Base-by-base conservation (phyloP, 2,113 vertebrate genomes). In the Dipodomys stephensi region DNA sequence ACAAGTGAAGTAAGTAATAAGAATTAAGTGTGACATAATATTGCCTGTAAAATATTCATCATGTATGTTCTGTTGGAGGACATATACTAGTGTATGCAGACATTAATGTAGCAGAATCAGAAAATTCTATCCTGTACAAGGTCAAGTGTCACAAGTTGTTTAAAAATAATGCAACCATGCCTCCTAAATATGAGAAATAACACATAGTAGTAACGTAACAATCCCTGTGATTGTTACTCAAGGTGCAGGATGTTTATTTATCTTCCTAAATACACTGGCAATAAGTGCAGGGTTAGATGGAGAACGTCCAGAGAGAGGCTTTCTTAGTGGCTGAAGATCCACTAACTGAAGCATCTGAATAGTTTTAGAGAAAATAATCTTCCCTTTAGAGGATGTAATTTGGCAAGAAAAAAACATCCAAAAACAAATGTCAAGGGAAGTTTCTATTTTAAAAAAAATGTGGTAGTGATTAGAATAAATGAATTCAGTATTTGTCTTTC, bases 361-460 rank as follows among this genome's bases (percentile, higher is more conserved):
- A n/a, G 32, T 71, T 65, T 83, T 73, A n/a, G 9, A 85, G 79
- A 92, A 19, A 79, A 32, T n/a, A n/a, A 2, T 76, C 28, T 8
- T 90, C 28, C 44, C 69, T 74, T 18, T 65, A 77, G 28, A 81
- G 86, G 39, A 57, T 27, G 7, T 27, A 93, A 65, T 6, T 39
- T 72, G 62, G 20, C 39, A 93, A 87, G 90, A 32, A 49, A 87
- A 87, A 57, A 25, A 18, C 62, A 65, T 62, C 32, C 22, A 67
- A 71, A 80, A 76, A 44, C 2, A 92, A 83, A 2, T 46, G 28
- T 27, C 28, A 86, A 76, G 20, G 13, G 12, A 83, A 68, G 68
- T 7, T 62, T 4, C 80, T 46, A 32, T 81, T 92, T 23, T 60
- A 79, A 92, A 90, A 92, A 90, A 23, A 8, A 49, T 71, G 80